Percentiles rank a stretch among this genome's conserved stretches.
These are phyloP conservation scores for Plodia interpunctella DNA, from an alignment of 1,140 invertebrate species.

Conservation along the genomic window DNA sequence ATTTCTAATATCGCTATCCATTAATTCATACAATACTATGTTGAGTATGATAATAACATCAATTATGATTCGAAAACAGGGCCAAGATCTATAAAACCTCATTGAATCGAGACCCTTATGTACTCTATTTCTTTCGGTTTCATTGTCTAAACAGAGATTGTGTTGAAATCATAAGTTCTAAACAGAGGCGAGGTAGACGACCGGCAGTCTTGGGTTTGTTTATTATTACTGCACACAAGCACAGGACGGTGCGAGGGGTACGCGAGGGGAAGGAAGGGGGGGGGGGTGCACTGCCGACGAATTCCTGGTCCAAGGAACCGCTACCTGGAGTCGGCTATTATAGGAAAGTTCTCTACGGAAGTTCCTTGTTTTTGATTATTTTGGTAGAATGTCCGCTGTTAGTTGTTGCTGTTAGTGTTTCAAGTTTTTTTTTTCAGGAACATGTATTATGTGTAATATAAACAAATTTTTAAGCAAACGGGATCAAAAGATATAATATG, in stretches of 20 bases:
- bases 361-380: neutral
- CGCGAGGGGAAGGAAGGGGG: neutral
- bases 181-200: neutral
- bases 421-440: too few relatives aligned
- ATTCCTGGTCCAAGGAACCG: neutral
- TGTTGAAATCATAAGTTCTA: neutral
- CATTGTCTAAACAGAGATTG: neutral
- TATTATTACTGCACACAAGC: slow-evolving; percentile 14
- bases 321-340: neutral
- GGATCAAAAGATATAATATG: too few relatives aligned
- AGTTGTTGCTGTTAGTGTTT: too few relatives aligned
- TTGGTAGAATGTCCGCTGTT: too few relatives aligned
- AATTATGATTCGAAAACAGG: too few relatives aligned
- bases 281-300: neutral
- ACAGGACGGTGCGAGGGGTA: neutral
- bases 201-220: slow-evolving; percentile 6
- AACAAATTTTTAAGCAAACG: too few relatives aligned
- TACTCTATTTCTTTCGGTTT: too few relatives aligned
- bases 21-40: neutral
- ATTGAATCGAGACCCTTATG: too few relatives aligned
- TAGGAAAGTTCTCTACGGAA: neutral
- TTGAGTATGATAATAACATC: neutral
- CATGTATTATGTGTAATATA: too few relatives aligned
- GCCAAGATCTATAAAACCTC: too few relatives aligned
- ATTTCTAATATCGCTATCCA: neutral